phyloP scores from a whole-genome alignment of 2,113 vertebrate genomes.

The Thamnophis sirtalis region DNA sequence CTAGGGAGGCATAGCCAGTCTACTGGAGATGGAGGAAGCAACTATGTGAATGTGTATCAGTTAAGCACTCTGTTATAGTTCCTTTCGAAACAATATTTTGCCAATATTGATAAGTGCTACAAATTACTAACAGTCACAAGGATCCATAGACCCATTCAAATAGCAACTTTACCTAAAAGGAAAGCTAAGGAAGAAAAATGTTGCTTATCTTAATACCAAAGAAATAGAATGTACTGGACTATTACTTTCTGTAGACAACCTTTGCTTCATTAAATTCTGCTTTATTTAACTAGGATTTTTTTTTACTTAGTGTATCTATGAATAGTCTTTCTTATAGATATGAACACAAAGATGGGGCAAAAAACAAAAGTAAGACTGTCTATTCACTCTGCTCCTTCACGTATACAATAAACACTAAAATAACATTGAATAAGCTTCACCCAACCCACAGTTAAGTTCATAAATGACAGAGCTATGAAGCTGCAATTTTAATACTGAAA shows the following conservation, averaged over 20 bases:
- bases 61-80: conserved; percentile 20
- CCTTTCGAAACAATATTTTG: conserved; percentile 21
- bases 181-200: neutral
- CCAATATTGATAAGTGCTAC: conserved; percentile 24
- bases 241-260: neutral
- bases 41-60: conserved; percentile 36
- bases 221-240: neutral
- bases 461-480: neutral
- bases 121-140: neutral
- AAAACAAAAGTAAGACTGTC: neutral
- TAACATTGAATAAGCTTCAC: neutral
- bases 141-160: neutral
- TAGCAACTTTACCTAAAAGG: neutral
- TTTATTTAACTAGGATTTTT: neutral
- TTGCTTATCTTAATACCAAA: neutral
- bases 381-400: neutral
- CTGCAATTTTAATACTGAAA: neutral
- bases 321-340: neutral
- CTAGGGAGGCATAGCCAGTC: conserved; percentile 18
- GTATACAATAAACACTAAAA: neutral
- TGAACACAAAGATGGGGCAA: neutral
- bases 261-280: neutral
- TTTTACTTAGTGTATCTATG: neutral
- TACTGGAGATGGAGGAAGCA: conserved; percentile 3
- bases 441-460: neutral